These are phyloP conservation scores for Xenops minutus DNA, from an alignment of 2,797 vertebrate species.

Conservation along the genomic window DNA sequence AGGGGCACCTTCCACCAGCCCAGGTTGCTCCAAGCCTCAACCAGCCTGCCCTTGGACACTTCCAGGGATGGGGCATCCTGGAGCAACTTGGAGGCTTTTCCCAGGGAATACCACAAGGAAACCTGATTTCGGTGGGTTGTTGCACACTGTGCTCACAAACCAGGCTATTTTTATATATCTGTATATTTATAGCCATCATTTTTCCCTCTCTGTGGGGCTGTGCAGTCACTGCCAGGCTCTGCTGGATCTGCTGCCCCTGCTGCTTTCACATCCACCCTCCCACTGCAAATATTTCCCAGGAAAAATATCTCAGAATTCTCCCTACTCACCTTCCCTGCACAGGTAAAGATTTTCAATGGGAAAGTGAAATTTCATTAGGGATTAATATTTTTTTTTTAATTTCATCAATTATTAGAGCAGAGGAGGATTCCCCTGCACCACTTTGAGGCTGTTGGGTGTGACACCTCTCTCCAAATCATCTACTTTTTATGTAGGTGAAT, in stretches of 20 bases:
- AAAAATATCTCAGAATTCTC: background rate
- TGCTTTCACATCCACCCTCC: background rate
- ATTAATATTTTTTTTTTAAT: background rate
- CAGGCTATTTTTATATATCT: background rate
- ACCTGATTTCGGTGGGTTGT: background rate
- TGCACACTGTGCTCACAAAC: background rate
- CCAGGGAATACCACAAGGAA: background rate
- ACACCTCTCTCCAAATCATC: background rate
- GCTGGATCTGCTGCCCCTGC: background rate
- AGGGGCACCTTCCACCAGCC: background rate
- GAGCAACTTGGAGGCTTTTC: background rate
- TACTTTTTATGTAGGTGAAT: too few relatives aligned
- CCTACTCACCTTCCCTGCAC: accelerated
- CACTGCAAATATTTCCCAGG: background rate
- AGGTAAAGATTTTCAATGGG: background rate
- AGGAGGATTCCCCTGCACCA: accelerated
- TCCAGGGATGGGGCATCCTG: background rate
- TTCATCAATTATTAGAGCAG: background rate
- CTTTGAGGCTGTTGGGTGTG: background rate
- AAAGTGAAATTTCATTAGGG: background rate
- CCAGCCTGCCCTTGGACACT: background rate
- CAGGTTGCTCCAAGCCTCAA: background rate
- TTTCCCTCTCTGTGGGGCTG: accelerated
- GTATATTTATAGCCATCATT: accelerated
- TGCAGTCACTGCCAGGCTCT: background rate